Conservation (phyloP, 2,888 invertebrate species). For the Palloptera scutellata region DNA sequence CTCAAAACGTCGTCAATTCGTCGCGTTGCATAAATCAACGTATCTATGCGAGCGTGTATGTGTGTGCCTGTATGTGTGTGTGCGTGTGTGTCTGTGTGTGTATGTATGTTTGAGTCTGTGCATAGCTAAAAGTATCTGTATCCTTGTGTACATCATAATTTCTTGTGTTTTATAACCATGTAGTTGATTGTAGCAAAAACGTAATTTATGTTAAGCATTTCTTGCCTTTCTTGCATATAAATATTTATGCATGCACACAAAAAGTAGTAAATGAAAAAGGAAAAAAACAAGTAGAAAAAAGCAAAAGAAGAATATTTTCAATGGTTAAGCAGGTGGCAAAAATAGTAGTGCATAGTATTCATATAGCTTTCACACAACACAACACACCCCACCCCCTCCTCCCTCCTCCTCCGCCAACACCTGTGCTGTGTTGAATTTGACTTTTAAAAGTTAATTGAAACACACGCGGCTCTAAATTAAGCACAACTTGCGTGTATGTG, state of each 20-base stretch:
- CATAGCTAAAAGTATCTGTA: not conserved
- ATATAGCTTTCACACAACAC: not conserved
- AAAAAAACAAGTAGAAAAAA: not conserved
- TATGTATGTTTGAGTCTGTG: not conserved
- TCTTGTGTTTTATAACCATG: too few species aligned
- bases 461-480: constrained; percentile 34
- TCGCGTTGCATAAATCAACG: not conserved
- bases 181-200: constrained; percentile 8
- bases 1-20: not conserved
- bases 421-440: constrained; percentile 29
- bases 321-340: constrained; percentile 8
- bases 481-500: constrained; percentile 15
- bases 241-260: constrained; percentile 5
- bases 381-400: too few species aligned
- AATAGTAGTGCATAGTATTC: constrained; percentile 12
- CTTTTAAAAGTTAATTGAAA: constrained; percentile 38
- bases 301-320: too few species aligned
- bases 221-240: constrained; percentile 26
- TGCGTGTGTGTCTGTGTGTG: constrained; percentile 9
- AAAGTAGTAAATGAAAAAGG: not conserved
- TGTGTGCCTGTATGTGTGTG: too few species aligned
- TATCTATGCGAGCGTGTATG: constrained; percentile 19
- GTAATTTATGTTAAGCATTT: constrained; percentile 56
- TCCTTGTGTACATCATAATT: too few species aligned
- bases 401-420: not conserved